These are phyloP conservation scores for Muscina levida DNA, from an alignment of 2,888 invertebrate genomes.

Conservation along the genomic window DNA sequence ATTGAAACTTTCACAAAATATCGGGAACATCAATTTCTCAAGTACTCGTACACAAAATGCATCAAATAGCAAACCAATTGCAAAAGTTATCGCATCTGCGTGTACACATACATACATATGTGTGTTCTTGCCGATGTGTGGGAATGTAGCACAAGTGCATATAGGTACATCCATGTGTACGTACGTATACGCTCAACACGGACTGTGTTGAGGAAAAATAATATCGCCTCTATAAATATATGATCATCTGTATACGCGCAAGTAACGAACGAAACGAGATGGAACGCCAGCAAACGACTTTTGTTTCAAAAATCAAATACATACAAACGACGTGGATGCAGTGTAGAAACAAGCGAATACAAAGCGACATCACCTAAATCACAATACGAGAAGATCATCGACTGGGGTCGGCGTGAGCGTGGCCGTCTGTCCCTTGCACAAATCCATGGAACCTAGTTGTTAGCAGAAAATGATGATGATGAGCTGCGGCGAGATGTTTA, in stretches of 20 bases:
- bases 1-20: conserved; percentile 12
- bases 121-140: conserved; percentile 41
- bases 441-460: conserved; percentile 62
- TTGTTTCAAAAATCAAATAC: background rate
- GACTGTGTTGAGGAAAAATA: too few species aligned
- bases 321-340: conserved; percentile 20
- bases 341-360: conserved; percentile 48
- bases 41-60: conserved; percentile 22
- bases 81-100: conserved; percentile 51
- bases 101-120: conserved; percentile 43
- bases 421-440: conserved; percentile 51
- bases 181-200: conserved; percentile 44
- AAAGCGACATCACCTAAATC: conserved; percentile 40
- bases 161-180: background rate
- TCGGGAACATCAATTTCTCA: too few species aligned
- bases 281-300: background rate
- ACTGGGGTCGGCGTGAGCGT: conserved; percentile 20
- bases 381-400: conserved; percentile 26
- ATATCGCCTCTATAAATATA: too few species aligned
- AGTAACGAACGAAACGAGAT: conserved; percentile 39
- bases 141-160: background rate
- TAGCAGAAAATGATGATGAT: conserved; percentile 51
- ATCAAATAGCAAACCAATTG: conserved; percentile 9
- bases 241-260: conserved; percentile 49
- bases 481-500: conserved; percentile 15